These are phyloP conservation scores for Gobius niger DNA, from an alignment of 2,113 vertebrate species.

Conservation along the genomic window DNA sequence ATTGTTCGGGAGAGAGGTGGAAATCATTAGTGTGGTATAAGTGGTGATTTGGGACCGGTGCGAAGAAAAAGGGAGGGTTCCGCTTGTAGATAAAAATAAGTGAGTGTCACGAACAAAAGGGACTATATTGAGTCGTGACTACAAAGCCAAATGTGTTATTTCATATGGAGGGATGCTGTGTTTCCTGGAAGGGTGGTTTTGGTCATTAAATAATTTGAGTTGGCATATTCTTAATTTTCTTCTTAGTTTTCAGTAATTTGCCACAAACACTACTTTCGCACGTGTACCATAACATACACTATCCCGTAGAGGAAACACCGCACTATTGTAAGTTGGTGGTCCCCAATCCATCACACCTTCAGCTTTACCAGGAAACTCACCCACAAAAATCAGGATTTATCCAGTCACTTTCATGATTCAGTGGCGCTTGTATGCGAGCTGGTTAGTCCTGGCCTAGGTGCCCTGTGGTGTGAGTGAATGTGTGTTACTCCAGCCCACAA, in stretches of 20 bases:
- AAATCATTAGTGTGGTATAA: constrained; percentile 46
- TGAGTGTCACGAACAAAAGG: constrained; percentile 10
- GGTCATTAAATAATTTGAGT: no score
- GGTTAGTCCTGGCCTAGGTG: constrained; percentile 55
- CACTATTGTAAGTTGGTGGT: no score
- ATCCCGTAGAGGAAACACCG: no score
- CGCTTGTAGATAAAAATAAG: constrained; percentile 5
- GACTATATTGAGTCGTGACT: neutral
- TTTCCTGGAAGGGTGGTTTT: no score
- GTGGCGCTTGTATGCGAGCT: constrained; percentile 30
- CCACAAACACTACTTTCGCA: no score
- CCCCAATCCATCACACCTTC: neutral
- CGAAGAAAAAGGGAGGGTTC: neutral
- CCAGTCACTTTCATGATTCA: constrained; percentile 58
- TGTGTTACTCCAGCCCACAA: constrained; percentile 71
- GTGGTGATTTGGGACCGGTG: constrained; percentile 37
- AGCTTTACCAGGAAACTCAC: constrained; percentile 4
- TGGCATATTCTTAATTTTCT: no score
- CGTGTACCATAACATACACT: no score
- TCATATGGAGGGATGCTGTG: no score
- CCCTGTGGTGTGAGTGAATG: constrained; percentile 61
- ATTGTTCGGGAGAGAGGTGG: constrained; percentile 49
- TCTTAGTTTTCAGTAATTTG: no score
- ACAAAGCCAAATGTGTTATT: neutral
- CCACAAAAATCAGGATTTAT: constrained; percentile 20